phyloP scores from a whole-genome alignment of 2,888 invertebrate species.

The Cantharis rufa region DNA sequence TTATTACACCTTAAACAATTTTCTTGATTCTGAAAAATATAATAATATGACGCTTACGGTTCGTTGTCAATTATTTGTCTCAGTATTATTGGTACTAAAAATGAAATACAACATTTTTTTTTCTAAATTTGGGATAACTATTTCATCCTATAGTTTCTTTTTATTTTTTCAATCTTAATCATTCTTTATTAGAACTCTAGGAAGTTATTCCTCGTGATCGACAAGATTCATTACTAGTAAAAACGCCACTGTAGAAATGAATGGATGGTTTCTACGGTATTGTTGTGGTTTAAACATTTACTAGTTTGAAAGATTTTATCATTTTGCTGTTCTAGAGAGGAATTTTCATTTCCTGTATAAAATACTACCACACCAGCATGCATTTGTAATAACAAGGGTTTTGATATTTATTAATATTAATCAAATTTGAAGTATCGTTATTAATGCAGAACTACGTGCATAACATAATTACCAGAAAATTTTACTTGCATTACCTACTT shows the following conservation, averaged over 20 bases:
- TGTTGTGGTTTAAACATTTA: slow-evolving; percentile 22
- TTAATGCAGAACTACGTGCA: slow-evolving; percentile 30
- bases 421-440: slow-evolving; percentile 33
- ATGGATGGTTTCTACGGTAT: slow-evolving; percentile 14
- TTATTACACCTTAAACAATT: no score
- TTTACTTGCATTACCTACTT: no score
- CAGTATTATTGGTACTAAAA: background rate
- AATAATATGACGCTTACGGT: background rate
- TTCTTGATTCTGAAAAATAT: no score
- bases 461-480: background rate
- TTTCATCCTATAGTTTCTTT: slow-evolving; percentile 20
- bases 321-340: slow-evolving; percentile 39
- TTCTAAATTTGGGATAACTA: background rate
- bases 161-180: slow-evolving; percentile 31
- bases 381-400: slow-evolving; percentile 43
- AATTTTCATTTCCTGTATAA: slow-evolving; percentile 46
- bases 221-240: background rate
- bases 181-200: slow-evolving; percentile 28
- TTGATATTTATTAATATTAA: slow-evolving; percentile 32
- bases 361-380: slow-evolving; percentile 37
- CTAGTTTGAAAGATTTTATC: slow-evolving; percentile 39
- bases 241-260: slow-evolving; percentile 16
- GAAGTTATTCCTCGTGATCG: slow-evolving; percentile 25
- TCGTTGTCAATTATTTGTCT: background rate
- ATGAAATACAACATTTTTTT: background rate